Evolutionary conservation across 2,113 vertebrate genomes (phyloP).

Genomic region (Zosterops hypoxanthus): DNA sequence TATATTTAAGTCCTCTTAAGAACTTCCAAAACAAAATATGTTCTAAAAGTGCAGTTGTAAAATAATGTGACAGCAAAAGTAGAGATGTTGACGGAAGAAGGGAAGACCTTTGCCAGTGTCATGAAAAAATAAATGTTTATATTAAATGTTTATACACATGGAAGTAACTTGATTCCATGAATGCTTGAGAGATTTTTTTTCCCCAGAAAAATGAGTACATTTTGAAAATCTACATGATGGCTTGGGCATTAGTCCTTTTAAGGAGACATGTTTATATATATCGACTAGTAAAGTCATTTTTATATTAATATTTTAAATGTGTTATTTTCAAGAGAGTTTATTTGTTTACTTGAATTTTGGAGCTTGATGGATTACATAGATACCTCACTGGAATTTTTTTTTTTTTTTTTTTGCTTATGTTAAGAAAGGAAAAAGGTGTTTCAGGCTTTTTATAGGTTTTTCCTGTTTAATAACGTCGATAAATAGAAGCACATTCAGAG

Average conservation of each 20-base stretch:
- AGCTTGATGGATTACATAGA: not conserved
- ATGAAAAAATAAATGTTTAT: not conserved
- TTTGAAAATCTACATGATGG: not conserved
- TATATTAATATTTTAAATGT: not conserved
- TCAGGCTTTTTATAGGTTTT: not conserved
- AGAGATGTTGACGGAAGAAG: not conserved
- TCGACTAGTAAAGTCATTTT: not conserved
- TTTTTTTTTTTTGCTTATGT: not conserved
- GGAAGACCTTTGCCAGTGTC: not conserved
- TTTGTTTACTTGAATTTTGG: not conserved
- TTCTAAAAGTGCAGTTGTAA: not conserved
- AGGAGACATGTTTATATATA: not conserved
- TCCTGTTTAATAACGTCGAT: not conserved
- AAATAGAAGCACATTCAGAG: not conserved
- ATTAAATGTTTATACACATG: not conserved
- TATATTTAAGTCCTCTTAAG: not conserved
- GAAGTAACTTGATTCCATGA: not conserved
- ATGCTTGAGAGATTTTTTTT: not conserved
- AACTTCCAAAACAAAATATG: not conserved
- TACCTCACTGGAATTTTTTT: not conserved
- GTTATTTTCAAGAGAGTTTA: not conserved
- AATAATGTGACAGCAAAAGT: not conserved
- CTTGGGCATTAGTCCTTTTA: not conserved
- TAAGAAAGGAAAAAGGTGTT: not conserved
- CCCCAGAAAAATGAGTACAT: not conserved